phyloP scores from a whole-genome alignment of 92 coral and sea anemone species.

The Epizoanthus ramosus region DNA sequence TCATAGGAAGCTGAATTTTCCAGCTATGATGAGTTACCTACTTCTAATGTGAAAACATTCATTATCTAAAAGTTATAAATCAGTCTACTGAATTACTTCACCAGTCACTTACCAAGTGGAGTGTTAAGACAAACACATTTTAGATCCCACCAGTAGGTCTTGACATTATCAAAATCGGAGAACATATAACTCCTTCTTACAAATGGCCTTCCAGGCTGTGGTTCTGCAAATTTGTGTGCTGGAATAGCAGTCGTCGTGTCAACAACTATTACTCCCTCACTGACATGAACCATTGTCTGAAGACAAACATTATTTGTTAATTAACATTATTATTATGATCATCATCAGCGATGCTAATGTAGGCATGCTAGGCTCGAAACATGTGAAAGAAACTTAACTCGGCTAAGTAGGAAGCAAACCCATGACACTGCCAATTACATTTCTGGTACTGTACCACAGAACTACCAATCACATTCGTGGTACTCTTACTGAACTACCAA shows the following conservation, averaged over 20 bases:
- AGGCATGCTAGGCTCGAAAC: background rate
- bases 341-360: background rate
- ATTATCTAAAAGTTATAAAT: background rate
- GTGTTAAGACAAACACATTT: conserved; percentile 79
- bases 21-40: too few species aligned
- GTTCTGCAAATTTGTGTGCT: conserved; percentile 33
- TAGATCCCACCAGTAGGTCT: conserved; percentile 77
- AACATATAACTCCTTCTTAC: conserved; percentile 59
- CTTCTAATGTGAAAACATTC: background rate
- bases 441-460: too few species aligned
- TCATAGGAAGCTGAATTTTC: too few species aligned
- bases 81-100: background rate
- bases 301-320: background rate
- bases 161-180: conserved; percentile 59
- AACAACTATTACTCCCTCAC: conserved; percentile 60
- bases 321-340: background rate
- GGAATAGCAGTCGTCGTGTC: conserved; percentile 72
- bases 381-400: too few species aligned
- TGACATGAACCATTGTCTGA: conserved; percentile 66
- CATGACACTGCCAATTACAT: too few species aligned
- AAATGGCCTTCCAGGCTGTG: conserved; percentile 54
- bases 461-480: too few species aligned
- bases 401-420: too few species aligned
- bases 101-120: conserved; percentile 62
- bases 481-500: too few species aligned